Conservation (phyloP, 2,888 invertebrate genomes). For the Sphinx pinastri region DNA sequence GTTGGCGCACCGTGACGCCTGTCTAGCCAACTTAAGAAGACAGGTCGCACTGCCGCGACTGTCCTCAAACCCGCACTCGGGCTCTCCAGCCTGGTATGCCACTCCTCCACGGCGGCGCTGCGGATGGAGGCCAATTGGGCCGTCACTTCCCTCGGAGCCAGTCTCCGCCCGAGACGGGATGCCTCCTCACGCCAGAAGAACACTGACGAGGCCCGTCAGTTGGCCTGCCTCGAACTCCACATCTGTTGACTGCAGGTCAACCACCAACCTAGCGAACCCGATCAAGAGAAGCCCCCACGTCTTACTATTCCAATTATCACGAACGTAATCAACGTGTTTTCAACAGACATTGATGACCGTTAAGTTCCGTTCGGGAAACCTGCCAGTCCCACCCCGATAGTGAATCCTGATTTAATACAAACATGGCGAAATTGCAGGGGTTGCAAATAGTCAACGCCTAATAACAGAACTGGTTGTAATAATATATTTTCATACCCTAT, state of each 20-base stretch:
- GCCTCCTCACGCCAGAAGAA: too few relatives aligned
- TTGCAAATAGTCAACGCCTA: constrained; percentile 74
- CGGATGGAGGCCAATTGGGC: too few relatives aligned
- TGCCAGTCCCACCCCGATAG: constrained; percentile 63
- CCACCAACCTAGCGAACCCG: constrained; percentile 55
- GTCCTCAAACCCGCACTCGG: too few relatives aligned
- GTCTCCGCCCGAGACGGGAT: too few relatives aligned
- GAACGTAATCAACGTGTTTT: constrained; percentile 49
- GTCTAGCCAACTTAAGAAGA: too few relatives aligned
- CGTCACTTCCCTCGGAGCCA: too few relatives aligned
- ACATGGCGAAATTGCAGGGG: constrained; percentile 74
- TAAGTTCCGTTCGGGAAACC: constrained; percentile 80
- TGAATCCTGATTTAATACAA: constrained; percentile 57
- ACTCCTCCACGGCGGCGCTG: too few relatives aligned
- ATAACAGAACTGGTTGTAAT: constrained; percentile 73
- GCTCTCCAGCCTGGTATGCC: too few relatives aligned
- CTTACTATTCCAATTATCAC: constrained; percentile 75
- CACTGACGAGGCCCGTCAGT: constrained; percentile 80
- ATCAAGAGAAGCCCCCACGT: constrained; percentile 75
- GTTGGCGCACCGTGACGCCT: too few relatives aligned
- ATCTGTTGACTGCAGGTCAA: constrained; percentile 65
- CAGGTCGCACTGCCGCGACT: too few relatives aligned
- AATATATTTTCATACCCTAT: constrained; percentile 47
- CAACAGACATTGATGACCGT: constrained; percentile 78
- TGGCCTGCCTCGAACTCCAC: constrained; percentile 55